These are phyloP conservation scores for Myripristis jacobus DNA, from an alignment of 2,797 vertebrate species.

Conservation along the genomic window DNA sequence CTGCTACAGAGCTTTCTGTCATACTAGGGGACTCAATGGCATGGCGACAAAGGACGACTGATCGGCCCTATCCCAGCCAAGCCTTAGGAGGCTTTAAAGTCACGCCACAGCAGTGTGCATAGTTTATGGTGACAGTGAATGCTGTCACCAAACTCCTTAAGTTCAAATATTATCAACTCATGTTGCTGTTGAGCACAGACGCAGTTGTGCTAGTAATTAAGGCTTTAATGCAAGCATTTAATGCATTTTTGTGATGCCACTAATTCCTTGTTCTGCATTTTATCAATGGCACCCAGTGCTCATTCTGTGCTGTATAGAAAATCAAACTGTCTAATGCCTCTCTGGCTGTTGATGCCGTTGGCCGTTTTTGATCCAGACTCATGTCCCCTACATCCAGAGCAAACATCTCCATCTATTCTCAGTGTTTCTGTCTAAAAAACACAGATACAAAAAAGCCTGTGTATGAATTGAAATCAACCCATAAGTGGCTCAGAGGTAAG, in stretches of 20 bases:
- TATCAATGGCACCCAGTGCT: background rate
- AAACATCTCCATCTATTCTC: background rate
- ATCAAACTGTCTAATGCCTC: background rate
- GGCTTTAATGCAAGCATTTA: slow-evolving; percentile 21
- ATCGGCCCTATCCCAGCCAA: slow-evolving; percentile 42
- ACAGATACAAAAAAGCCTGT: background rate
- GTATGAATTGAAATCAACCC: slow-evolving; percentile 9
- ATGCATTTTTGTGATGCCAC: slow-evolving; percentile 2
- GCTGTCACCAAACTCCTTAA: slow-evolving; percentile 40
- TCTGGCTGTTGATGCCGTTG: background rate
- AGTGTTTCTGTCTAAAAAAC: background rate
- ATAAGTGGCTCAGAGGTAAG: background rate
- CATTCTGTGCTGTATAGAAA: background rate
- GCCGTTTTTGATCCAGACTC: background rate
- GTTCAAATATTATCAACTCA: background rate
- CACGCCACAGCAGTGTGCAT: slow-evolving; percentile 46
- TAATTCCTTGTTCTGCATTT: background rate
- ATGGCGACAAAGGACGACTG: slow-evolving; percentile 60
- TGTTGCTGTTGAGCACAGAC: slow-evolving; percentile 35
- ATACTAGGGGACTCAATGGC: slow-evolving; percentile 48
- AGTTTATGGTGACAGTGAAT: slow-evolving; percentile 59
- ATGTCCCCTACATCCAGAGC: background rate
- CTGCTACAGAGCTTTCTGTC: slow-evolving; percentile 59
- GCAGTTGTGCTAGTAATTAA: slow-evolving; percentile 29
- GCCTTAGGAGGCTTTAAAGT: slow-evolving; percentile 55